Conservation (phyloP, 2,797 vertebrate genomes). For the Melanotaenia parkinsoni region DNA sequence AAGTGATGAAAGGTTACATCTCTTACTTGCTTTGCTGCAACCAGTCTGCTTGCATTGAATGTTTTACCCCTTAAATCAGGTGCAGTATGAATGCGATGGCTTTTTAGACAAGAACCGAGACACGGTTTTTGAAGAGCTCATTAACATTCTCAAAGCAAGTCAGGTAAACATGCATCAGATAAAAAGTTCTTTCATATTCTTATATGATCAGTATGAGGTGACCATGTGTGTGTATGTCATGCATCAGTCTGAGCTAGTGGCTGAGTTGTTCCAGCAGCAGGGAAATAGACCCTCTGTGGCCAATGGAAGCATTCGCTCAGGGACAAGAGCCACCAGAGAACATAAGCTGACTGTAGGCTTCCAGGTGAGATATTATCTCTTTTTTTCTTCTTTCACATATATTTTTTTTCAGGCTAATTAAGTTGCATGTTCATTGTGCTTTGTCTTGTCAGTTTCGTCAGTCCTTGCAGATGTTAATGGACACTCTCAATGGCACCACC, state of each 20-base stretch:
- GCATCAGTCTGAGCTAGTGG: slow-evolving; percentile 83
- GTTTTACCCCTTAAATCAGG: slow-evolving; percentile 63
- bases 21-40: neutral
- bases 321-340: slow-evolving; percentile 78
- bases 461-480: slow-evolving; percentile 84
- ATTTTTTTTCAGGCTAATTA: neutral
- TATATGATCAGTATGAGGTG: neutral
- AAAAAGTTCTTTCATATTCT: neutral
- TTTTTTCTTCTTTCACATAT: neutral
- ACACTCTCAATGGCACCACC: slow-evolving; percentile 83
- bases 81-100: slow-evolving; percentile 83
- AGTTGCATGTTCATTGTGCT: neutral
- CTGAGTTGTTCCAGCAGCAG: slow-evolving; percentile 85
- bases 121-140: slow-evolving; percentile 84
- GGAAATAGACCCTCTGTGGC: slow-evolving; percentile 52
- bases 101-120: slow-evolving; percentile 87
- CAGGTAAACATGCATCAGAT: slow-evolving; percentile 70
- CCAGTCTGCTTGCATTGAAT: neutral
- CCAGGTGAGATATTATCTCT: slow-evolving; percentile 75
- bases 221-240: slow-evolving; percentile 1
- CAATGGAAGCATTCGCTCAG: slow-evolving; percentile 70
- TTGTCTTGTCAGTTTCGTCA: slow-evolving; percentile 78
- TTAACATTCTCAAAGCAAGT: slow-evolving; percentile 87
- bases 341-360: slow-evolving; percentile 83
- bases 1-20: slow-evolving; percentile 25